These are phyloP conservation scores for Barnardius zonarius DNA, from an alignment of 2,113 vertebrate genomes.

Conservation along the genomic window DNA sequence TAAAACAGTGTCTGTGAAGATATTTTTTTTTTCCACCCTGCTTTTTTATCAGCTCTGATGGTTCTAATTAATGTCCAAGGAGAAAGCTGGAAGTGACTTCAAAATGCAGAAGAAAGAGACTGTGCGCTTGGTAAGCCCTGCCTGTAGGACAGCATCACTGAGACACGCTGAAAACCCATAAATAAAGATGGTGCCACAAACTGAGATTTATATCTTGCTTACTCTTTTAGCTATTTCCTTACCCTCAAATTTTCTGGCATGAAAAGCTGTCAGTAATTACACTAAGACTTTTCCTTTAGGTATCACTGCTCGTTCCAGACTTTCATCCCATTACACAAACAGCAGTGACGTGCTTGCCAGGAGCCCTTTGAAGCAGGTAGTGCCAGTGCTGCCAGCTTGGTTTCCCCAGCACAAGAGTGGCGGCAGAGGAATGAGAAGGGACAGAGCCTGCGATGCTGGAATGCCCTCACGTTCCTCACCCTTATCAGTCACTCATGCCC, in stretches of 20 bases:
- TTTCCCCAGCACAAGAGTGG: background rate
- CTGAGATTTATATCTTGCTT: background rate
- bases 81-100: background rate
- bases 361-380: background rate
- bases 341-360: background rate
- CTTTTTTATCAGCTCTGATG: background rate
- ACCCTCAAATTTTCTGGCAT: background rate
- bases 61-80: background rate
- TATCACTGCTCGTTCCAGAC: background rate
- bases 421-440: background rate
- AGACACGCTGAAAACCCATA: background rate
- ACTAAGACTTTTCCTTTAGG: background rate
- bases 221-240: background rate
- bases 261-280: background rate
- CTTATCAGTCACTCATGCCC: accelerated
- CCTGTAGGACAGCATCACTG: background rate
- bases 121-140: background rate
- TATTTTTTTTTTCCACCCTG: background rate
- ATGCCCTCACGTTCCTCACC: background rate
- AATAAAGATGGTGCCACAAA: background rate
- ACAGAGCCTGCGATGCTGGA: accelerated
- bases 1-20: background rate
- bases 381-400: background rate
- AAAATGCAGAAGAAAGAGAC: background rate
- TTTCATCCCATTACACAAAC: background rate